phyloP scores from a whole-genome alignment of 2,113 vertebrate species.

The Pseudonaja textilis region DNA sequence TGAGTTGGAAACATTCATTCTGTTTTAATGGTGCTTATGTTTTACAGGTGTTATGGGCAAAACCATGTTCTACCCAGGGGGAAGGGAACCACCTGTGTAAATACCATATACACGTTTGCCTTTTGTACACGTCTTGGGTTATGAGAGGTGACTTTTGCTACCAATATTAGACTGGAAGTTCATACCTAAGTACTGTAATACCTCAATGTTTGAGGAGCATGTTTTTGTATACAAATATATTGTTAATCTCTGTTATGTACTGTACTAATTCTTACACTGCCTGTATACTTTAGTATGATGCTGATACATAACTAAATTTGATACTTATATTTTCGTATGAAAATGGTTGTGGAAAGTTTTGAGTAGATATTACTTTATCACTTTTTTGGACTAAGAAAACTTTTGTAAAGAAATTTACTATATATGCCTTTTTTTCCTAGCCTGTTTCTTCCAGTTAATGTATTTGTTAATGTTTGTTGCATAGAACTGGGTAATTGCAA shows the following conservation, averaged over 20 bases:
- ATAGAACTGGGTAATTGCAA: conserved; percentile 97
- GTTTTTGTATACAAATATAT: conserved; percentile 96
- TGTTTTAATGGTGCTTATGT: conserved; percentile 91
- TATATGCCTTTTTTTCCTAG: conserved; percentile 93
- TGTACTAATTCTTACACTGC: conserved; percentile 99
- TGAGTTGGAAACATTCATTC: conserved; percentile 72
- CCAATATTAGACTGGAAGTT: conserved; percentile 98
- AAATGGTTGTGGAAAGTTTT: conserved; percentile 97
- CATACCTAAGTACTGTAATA: conserved; percentile 99
- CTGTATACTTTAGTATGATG: conserved; percentile 99
- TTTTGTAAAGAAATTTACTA: conserved; percentile 99
- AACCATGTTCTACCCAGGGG: conserved; percentile 70
- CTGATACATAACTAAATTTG: conserved; percentile 99
- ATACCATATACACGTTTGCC: conserved; percentile 94
- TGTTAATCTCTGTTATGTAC: conserved; percentile 91
- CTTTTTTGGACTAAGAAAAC: conserved; percentile 88
- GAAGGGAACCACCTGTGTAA: conserved; percentile 85
- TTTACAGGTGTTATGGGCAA: conserved; percentile 83
- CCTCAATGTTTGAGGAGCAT: conserved; percentile 96
- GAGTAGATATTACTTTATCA: conserved; percentile 99
- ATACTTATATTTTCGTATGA: conserved; percentile 99
- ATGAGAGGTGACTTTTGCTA: conserved; percentile 87
- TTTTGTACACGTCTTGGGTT: conserved; percentile 87
- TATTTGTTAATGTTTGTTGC: conserved; percentile 98
- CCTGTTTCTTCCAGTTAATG: conserved; percentile 91